These are phyloP conservation scores for Archips xylosteana DNA, from an alignment of 2,888 invertebrate genomes.

Conservation along the genomic window DNA sequence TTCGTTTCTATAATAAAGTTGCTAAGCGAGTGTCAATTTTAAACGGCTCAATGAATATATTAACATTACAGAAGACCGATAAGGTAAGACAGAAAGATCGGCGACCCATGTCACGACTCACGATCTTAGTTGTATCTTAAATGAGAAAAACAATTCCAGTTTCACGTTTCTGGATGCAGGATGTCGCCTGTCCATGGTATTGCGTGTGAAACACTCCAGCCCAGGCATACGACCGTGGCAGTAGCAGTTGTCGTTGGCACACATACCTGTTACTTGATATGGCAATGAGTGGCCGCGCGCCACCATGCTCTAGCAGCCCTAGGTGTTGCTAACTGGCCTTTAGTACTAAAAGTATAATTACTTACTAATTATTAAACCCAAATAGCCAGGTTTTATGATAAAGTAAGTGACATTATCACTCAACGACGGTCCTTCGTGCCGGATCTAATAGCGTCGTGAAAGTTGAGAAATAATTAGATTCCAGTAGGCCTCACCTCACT, in stretches of 20 bases:
- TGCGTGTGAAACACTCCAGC: conserved; percentile 27
- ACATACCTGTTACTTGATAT: conserved; percentile 79
- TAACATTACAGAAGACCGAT: neutral
- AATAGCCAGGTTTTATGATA: neutral
- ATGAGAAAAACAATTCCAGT: conserved; percentile 3
- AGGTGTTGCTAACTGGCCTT: conserved; percentile 48
- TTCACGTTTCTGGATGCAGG: conserved; percentile 5
- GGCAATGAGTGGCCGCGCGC: conserved; percentile 66
- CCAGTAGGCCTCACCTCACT: conserved; percentile 15
- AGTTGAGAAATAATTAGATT: conserved; percentile 13
- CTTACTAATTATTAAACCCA: neutral
- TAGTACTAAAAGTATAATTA: neutral
- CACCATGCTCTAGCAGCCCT: conserved; percentile 67
- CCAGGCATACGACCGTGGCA: conserved; percentile 52
- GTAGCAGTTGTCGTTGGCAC: conserved; percentile 76
- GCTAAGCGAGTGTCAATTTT: neutral
- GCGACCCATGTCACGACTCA: neutral
- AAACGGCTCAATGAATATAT: neutral
- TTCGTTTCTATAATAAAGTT: no score
- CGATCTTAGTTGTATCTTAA: neutral
- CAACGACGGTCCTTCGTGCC: conserved; percentile 3
- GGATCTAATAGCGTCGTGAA: conserved; percentile 11
- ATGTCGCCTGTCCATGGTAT: conserved; percentile 16
- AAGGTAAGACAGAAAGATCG: neutral
- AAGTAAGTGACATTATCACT: neutral